Evolutionary conservation across 2,113 vertebrate species (phyloP).

Genomic region (Onychostruthus taczanowskii): DNA sequence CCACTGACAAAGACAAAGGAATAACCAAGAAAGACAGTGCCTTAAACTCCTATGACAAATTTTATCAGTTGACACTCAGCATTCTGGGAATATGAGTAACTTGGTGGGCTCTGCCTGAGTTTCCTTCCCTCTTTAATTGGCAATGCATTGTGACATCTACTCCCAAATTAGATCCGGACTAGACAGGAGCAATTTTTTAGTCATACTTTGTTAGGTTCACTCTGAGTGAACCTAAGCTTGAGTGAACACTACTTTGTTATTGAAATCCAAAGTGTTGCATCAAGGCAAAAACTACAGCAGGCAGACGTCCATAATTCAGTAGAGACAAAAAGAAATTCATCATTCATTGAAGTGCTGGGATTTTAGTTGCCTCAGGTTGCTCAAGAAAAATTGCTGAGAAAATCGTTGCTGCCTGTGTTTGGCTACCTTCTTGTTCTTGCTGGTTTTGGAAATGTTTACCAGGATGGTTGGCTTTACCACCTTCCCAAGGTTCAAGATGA

Average conservation of each 20-base stretch:
- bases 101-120: rapidly evolving
- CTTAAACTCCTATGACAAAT: neutral
- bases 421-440: neutral
- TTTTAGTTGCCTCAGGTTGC: neutral
- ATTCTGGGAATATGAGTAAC: neutral
- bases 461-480: neutral
- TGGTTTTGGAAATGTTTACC: neutral
- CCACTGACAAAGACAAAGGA: neutral
- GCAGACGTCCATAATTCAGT: neutral
- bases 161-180: neutral
- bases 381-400: neutral
- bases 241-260: neutral
- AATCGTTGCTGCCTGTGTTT: neutral
- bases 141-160: neutral
- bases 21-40: neutral
- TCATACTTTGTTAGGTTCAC: neutral
- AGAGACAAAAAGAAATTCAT: neutral
- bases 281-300: neutral
- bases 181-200: neutral
- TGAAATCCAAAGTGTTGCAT: neutral
- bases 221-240: neutral
- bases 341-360: neutral
- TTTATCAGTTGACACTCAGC: neutral
- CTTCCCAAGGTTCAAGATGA: neutral
- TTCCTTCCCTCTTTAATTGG: neutral